Percentiles rank a stretch among this genome's conserved stretches.
These are phyloP conservation scores for Sebastes flavidus DNA, from an alignment of 2,797 vertebrate genomes.

Conservation along the genomic window DNA sequence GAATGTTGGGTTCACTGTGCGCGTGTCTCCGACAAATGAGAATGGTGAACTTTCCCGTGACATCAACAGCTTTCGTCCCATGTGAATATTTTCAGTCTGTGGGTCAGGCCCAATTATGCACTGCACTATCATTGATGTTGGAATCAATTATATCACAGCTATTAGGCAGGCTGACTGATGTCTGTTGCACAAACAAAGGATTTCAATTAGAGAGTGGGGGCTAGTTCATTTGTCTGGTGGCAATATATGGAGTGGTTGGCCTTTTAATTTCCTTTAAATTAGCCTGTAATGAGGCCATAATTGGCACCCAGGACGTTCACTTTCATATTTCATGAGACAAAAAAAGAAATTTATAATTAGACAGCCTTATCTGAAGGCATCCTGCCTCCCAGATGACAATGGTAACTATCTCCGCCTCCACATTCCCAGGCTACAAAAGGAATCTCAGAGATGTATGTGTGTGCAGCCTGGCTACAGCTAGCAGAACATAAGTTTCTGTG, in stretches of 20 bases:
- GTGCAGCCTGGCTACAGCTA: slow-evolving; percentile 14
- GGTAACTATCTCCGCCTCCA: slow-evolving; percentile 57
- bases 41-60: slow-evolving; percentile 68
- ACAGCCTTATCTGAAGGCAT: slow-evolving; percentile 75
- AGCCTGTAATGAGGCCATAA: slow-evolving; percentile 80
- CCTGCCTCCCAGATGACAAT: slow-evolving; percentile 76
- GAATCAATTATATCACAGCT: slow-evolving; percentile 82
- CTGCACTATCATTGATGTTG: slow-evolving; percentile 73
- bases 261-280: slow-evolving; percentile 84
- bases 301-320: slow-evolving; percentile 72
- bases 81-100: slow-evolving; percentile 64
- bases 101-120: slow-evolving; percentile 78
- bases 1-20: slow-evolving; percentile 48
- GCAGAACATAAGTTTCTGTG: slow-evolving; percentile 25
- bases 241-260: slow-evolving; percentile 75
- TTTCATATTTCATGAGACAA: slow-evolving; percentile 77
- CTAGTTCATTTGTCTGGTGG: slow-evolving; percentile 77
- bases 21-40: slow-evolving; percentile 72
- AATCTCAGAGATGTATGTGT: slow-evolving; percentile 49
- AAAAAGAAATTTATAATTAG: slow-evolving; percentile 79
- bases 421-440: slow-evolving; percentile 58
- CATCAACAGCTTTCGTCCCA: slow-evolving; percentile 70
- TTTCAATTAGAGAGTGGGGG: slow-evolving; percentile 77
- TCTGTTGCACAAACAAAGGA: slow-evolving; percentile 81
- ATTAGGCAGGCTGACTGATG: slow-evolving; percentile 79